Conservation (phyloP, 35 echinoderm and acorn worm species). For the Apostichopus californicus region DNA sequence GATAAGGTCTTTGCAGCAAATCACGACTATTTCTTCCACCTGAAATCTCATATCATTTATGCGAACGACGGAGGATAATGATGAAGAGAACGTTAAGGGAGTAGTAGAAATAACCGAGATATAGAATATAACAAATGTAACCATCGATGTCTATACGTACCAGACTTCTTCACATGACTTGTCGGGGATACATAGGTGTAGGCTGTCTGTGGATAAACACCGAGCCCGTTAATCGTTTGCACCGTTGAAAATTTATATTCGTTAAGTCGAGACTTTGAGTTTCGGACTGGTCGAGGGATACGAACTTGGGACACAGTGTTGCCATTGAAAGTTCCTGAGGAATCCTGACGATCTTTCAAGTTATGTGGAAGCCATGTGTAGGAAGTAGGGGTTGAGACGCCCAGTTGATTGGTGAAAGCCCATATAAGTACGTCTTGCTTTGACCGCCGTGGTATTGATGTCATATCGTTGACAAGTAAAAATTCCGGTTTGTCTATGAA, state of each 20-base stretch:
- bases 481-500: background rate
- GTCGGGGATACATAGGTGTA: background rate
- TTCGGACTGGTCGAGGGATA: background rate
- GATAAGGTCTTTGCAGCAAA: too few relatives aligned
- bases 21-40: too few relatives aligned
- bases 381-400: background rate
- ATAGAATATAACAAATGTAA: too few relatives aligned
- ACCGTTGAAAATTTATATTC: background rate
- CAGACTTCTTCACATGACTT: background rate
- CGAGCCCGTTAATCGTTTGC: background rate
- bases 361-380: background rate
- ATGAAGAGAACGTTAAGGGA: too few relatives aligned
- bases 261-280: background rate
- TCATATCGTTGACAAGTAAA: background rate
- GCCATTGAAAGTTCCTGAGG: background rate
- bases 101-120: too few relatives aligned
- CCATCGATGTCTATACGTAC: background rate
- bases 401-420: background rate
- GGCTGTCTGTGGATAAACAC: too few relatives aligned
- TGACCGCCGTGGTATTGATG: background rate
- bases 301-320: background rate
- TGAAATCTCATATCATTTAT: too few relatives aligned
- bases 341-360: background rate
- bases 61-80: too few relatives aligned
- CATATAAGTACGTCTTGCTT: background rate